A percentile compares a stretch with the other conserved stretches of the same genome.
phyloP scores from a whole-genome alignment of 2,113 vertebrate species.

The Pao palembangensis region DNA sequence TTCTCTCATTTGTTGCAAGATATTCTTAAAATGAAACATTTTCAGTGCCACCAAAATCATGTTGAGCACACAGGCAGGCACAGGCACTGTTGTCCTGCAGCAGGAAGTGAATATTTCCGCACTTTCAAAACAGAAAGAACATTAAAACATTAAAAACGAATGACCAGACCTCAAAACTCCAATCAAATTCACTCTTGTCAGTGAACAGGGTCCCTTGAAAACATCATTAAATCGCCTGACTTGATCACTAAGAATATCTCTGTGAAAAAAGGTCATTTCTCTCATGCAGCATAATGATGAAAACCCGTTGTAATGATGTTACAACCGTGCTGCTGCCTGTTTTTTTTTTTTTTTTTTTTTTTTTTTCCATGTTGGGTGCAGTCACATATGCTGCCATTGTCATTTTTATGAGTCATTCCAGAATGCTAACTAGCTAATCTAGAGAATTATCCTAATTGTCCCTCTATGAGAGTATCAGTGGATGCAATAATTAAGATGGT shows the following conservation, averaged over 20 bases:
- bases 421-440: constrained; percentile 50
- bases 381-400: constrained; percentile 39
- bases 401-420: constrained; percentile 61
- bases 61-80: constrained; percentile 3
- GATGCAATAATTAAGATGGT: constrained; percentile 51
- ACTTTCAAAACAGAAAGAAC: constrained; percentile 14
- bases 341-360: constrained; percentile 12
- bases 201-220: constrained; percentile 60
- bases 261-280: constrained; percentile 35
- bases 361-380: constrained; percentile 30
- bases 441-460: constrained; percentile 42
- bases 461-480: constrained; percentile 32
- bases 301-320: constrained; percentile 59
- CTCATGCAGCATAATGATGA: constrained; percentile 61
- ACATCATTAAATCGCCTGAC: constrained; percentile 68
- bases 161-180: constrained; percentile 46
- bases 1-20: too few species aligned
- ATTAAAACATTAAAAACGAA: constrained; percentile 40
- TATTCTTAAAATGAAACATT: too few species aligned
- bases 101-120: neutral
- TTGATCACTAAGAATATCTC: constrained; percentile 55
- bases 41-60: neutral
- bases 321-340: constrained; percentile 29
- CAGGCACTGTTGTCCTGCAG: constrained; percentile 11
- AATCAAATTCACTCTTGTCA: constrained; percentile 68